A percentile compares a stretch with the other conserved stretches of the same genome.
Conservation (phyloP, 2,113 vertebrate genomes). For the Chaenogobius annularis region DNA sequence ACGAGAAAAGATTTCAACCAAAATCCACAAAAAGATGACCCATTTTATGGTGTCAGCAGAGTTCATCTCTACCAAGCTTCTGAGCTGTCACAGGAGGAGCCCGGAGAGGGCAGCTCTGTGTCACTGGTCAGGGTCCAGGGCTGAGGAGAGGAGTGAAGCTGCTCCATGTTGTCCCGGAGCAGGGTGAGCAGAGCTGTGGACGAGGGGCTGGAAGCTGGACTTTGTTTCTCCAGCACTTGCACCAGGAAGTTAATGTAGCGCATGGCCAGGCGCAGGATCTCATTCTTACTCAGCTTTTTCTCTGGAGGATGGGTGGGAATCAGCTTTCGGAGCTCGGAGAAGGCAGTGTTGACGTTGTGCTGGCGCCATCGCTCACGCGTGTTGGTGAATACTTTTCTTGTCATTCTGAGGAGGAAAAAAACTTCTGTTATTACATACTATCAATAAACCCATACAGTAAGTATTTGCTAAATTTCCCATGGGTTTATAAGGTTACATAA, state of each 20-base stretch:
- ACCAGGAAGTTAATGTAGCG: slow-evolving; percentile 97
- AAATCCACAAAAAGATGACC: slow-evolving; percentile 28
- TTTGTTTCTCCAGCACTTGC: slow-evolving; percentile 87
- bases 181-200: slow-evolving; percentile 74
- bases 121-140: slow-evolving; percentile 77
- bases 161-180: slow-evolving; percentile 78
- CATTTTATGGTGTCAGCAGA: slow-evolving; percentile 17
- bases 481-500: no score
- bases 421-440: background rate
- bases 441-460: background rate
- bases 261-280: slow-evolving; percentile 96
- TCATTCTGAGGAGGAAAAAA: slow-evolving; percentile 80
- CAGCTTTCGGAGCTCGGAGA: slow-evolving; percentile 92
- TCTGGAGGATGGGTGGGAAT: slow-evolving; percentile 97
- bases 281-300: slow-evolving; percentile 98
- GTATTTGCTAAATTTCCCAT: background rate
- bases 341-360: slow-evolving; percentile 95
- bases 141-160: slow-evolving; percentile 71
- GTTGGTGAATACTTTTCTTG: slow-evolving; percentile 94
- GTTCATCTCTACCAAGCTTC: slow-evolving; percentile 75
- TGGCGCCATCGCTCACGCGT: slow-evolving; percentile 95
- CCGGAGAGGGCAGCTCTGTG: slow-evolving; percentile 78
- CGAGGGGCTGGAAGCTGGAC: slow-evolving; percentile 72
- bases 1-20: slow-evolving; percentile 11
- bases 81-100: slow-evolving; percentile 75